Evolutionary conservation across 2,797 vertebrate species (phyloP).

Genomic region (Austrolebias charrua): DNA sequence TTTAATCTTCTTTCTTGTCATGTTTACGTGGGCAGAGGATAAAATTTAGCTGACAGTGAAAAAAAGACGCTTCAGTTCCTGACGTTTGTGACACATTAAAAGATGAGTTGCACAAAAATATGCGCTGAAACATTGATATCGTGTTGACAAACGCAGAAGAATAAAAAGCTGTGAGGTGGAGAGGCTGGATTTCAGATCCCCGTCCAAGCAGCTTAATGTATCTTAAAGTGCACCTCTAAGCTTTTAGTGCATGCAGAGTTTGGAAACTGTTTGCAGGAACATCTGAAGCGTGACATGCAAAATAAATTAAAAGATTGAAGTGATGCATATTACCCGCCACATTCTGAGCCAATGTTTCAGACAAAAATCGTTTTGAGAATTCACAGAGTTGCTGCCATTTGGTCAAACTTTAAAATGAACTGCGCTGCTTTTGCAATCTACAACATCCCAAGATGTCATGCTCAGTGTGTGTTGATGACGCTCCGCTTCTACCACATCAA

Average conservation of each 20-base stretch:
- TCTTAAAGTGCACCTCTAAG: conserved; percentile 58
- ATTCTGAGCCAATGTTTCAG: no score
- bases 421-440: no score
- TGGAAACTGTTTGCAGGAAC: conserved; percentile 34
- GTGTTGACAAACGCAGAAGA: not conserved
- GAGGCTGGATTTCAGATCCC: conserved; percentile 42
- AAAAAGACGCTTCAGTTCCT: conserved; percentile 3
- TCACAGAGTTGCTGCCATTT: no score
- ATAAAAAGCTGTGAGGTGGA: not conserved
- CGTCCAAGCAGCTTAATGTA: conserved; percentile 61
- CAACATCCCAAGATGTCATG: no score
- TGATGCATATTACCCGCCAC: no score
- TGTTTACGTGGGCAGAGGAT: conserved; percentile 32
- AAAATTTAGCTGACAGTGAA: no score
- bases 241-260: conserved; percentile 40
- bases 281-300: not conserved
- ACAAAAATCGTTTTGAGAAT: no score
- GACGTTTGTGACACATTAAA: conserved; percentile 44
- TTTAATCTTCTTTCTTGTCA: conserved; percentile 38
- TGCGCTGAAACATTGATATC: not conserved
- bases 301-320: not conserved
- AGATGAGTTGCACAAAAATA: conserved; percentile 21
- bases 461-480: no score
- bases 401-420: no score
- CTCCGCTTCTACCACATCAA: no score